phyloP scores from a whole-genome alignment of 2,888 invertebrate species.

The Congeria kusceri region DNA sequence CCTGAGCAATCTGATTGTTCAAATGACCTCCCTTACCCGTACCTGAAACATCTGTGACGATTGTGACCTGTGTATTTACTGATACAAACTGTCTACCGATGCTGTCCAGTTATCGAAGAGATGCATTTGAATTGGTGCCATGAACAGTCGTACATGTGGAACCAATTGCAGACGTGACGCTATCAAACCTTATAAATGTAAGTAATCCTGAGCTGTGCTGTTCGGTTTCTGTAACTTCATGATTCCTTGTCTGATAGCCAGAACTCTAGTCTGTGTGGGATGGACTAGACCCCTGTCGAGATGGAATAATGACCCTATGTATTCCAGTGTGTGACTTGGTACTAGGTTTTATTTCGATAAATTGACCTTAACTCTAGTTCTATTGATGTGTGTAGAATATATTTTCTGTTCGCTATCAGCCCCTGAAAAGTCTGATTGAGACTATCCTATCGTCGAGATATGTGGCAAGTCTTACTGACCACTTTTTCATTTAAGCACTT shows the following conservation, averaged over 20 bases:
- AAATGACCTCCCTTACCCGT: conserved; percentile 26
- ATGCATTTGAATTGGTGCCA: background rate
- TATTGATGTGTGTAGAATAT: background rate
- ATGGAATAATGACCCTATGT: background rate
- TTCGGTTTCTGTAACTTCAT: background rate
- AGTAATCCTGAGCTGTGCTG: background rate
- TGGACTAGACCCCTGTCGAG: no score
- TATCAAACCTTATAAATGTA: background rate
- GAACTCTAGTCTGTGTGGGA: no score
- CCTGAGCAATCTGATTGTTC: conserved; percentile 22
- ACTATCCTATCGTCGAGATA: background rate
- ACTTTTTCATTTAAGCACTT: conserved; percentile 23
- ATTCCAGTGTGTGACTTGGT: background rate
- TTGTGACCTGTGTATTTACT: conserved; percentile 1
- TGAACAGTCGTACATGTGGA: background rate
- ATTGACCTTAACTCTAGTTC: background rate
- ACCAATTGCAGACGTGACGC: background rate
- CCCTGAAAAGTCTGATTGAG: background rate
- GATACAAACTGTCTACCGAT: no score
- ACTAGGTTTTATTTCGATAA: background rate
- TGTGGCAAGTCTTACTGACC: background rate
- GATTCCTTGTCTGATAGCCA: background rate
- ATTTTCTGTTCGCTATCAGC: background rate
- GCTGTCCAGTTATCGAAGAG: background rate
- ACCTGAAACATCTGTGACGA: conserved; percentile 30